Conservation (phyloP, 2,113 vertebrate genomes). For the Muntiacus muntjak region DNA sequence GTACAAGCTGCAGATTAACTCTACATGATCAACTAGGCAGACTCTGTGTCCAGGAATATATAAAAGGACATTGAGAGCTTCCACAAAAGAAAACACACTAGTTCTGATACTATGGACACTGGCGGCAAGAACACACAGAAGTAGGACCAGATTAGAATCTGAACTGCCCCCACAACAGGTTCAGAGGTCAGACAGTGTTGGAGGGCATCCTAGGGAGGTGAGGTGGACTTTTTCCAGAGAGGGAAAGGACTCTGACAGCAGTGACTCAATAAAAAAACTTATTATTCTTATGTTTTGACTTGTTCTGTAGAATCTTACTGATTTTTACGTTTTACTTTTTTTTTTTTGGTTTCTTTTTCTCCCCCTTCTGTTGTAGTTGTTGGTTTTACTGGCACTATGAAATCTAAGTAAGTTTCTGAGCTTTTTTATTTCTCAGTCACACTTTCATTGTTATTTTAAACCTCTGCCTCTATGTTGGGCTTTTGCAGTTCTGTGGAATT, state of each 20-base stretch:
- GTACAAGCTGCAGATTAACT: background rate
- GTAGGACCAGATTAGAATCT: background rate
- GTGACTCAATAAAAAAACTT: background rate
- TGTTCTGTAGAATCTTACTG: background rate
- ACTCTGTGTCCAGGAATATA: background rate
- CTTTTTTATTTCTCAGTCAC: background rate
- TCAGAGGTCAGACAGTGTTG: background rate
- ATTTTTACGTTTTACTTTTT: background rate
- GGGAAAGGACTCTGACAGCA: background rate
- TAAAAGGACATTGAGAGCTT: background rate
- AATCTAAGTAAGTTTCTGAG: background rate
- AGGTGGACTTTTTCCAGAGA: background rate
- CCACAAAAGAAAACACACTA: background rate
- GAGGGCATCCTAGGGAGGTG: background rate
- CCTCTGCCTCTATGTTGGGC: background rate
- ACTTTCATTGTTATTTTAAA: background rate
- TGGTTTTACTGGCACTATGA: background rate
- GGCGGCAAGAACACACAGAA: background rate
- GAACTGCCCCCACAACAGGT: background rate
- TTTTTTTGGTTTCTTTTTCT: background rate
- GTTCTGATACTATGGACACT: background rate
- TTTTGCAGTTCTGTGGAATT: background rate
- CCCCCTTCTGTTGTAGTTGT: background rate
- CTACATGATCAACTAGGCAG: background rate
- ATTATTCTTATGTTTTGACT: background rate